These are phyloP conservation scores for Lucilia sericata DNA, from an alignment of 1,140 invertebrate species.

Conservation along the genomic window DNA sequence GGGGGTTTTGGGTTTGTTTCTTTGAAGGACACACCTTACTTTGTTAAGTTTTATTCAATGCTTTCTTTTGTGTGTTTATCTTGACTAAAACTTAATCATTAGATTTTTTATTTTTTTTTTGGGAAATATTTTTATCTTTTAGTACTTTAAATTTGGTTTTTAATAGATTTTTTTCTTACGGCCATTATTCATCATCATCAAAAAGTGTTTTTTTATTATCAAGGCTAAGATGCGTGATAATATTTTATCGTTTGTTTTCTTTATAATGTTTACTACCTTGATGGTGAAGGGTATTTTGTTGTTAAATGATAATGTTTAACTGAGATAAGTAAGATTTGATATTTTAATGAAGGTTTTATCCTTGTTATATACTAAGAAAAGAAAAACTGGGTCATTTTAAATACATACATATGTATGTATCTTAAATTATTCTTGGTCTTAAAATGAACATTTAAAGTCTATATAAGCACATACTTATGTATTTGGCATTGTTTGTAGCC, in stretches of 20 bases:
- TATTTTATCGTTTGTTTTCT: not conserved
- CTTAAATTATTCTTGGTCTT: too few relatives aligned
- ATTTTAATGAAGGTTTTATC: not conserved
- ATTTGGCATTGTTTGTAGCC: too few relatives aligned
- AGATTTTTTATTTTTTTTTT: not conserved
- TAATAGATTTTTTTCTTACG: not conserved
- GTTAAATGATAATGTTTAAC: not conserved
- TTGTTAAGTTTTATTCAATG: not conserved
- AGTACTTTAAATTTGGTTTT: not conserved
- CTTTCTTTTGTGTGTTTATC: not conserved
- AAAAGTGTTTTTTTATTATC: not conserved
- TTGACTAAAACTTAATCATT: not conserved
- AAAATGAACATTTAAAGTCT: too few relatives aligned
- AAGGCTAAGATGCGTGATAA: conserved; percentile 17
- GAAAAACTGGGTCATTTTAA: too few relatives aligned
- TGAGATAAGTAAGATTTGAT: not conserved
- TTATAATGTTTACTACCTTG: not conserved
- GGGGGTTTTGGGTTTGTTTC: not conserved
- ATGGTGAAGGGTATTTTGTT: not conserved
- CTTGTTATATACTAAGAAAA: not conserved
- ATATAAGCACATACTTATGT: too few relatives aligned
- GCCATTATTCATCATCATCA: not conserved
- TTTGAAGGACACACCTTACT: conserved; percentile 2
- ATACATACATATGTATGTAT: too few relatives aligned
- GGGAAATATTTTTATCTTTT: not conserved